These are phyloP conservation scores for Cheilosia soror DNA, from an alignment of 2,888 invertebrate species.

Conservation along the genomic window DNA sequence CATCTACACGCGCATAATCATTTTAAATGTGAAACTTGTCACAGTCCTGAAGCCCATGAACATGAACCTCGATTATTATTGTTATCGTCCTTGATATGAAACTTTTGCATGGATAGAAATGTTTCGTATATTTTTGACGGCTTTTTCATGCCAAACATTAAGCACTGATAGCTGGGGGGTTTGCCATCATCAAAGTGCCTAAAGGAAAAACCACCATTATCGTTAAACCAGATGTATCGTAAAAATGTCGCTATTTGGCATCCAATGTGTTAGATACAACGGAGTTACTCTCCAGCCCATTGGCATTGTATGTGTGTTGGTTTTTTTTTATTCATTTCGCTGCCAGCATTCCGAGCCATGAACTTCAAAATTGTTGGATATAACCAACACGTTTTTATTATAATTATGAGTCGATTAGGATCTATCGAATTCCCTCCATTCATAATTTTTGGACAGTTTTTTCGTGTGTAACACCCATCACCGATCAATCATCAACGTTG, in stretches of 20 bases:
- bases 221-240: slow-evolving; percentile 47
- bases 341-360: background rate
- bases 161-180: too few species aligned
- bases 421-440: slow-evolving; percentile 25
- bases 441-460: slow-evolving; percentile 15
- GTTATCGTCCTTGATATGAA: background rate
- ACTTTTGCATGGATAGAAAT: background rate
- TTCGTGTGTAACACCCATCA: slow-evolving; percentile 19
- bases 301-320: background rate
- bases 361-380: slow-evolving; percentile 10
- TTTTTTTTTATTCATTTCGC: background rate
- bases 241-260: slow-evolving; percentile 36
- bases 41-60: background rate
- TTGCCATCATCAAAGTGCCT: too few species aligned
- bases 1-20: background rate
- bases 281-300: background rate
- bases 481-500: slow-evolving; percentile 25
- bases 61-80: background rate
- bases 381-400: slow-evolving; percentile 13
- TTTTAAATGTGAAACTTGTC: background rate
- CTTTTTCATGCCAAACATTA: too few species aligned
- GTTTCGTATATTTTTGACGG: too few species aligned
- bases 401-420: slow-evolving; percentile 30
- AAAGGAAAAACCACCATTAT: background rate
- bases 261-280: slow-evolving; percentile 16